Evolutionary conservation across 2,113 vertebrate species (phyloP).

Genomic region (Tachysurus fulvidraco): DNA sequence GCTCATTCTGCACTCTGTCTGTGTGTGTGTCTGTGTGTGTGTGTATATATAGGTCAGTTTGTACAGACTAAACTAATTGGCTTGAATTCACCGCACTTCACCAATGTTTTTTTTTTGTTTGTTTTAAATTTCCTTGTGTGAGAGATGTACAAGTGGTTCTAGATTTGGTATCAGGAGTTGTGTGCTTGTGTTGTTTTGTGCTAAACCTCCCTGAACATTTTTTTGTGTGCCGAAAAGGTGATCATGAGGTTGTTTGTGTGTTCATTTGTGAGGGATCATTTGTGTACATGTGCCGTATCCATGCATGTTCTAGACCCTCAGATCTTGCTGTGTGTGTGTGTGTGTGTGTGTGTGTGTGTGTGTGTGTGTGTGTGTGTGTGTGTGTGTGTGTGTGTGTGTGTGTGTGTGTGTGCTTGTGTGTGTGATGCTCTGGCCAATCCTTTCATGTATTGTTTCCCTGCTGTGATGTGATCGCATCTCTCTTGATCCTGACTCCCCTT

Average conservation of each 20-base stretch:
- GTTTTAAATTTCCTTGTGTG: not conserved
- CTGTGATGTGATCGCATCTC: constrained; percentile 47
- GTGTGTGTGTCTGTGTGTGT: constrained; percentile 19
- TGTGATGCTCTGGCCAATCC: constrained; percentile 48
- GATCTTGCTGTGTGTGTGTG: not conserved
- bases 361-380: constrained; percentile 13
- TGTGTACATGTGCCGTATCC: constrained; percentile 28
- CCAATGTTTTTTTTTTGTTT: not conserved
- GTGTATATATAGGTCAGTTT: constrained; percentile 16
- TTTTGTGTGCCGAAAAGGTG: constrained; percentile 2
- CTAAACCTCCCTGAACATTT: not conserved
- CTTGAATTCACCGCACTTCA: not conserved
- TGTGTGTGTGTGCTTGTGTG: not conserved
- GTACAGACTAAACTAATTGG: not conserved
- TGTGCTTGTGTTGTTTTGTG: constrained; percentile 23
- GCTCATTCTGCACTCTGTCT: constrained; percentile 27
- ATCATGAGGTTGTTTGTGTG: constrained; percentile 2
- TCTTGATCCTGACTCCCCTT: constrained; percentile 62
- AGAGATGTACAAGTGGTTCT: not conserved
- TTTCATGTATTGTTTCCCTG: constrained; percentile 75
- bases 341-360: not conserved
- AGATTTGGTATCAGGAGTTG: not conserved
- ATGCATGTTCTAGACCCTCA: constrained; percentile 1
- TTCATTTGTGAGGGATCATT: not conserved
- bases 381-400: not conserved